Evolutionary conservation across 2,797 vertebrate genomes (phyloP).

Genomic region (Tapera naevia): DNA sequence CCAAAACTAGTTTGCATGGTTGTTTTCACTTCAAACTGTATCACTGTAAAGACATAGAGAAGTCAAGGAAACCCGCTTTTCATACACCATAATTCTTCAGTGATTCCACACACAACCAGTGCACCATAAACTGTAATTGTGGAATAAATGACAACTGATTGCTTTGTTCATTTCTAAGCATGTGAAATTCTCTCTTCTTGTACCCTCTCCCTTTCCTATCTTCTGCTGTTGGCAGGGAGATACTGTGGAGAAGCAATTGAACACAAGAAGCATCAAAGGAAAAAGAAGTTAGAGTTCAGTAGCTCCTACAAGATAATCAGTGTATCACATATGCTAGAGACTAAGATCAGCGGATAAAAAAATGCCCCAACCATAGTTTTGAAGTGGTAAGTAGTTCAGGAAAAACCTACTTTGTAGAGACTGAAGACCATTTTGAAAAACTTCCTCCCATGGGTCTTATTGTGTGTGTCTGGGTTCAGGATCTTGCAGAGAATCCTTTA

Average conservation of each 20-base stretch:
- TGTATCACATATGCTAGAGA: background rate
- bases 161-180: background rate
- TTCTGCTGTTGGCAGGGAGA: background rate
- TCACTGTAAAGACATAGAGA: background rate
- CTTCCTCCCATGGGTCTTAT: background rate
- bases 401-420: background rate
- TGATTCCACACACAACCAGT: background rate
- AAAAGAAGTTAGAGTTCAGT: slow-evolving; percentile 11
- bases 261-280: background rate
- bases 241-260: background rate
- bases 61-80: slow-evolving; percentile 6
- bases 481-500: background rate
- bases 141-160: background rate
- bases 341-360: slow-evolving; percentile 10
- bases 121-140: background rate
- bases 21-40: background rate
- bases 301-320: background rate
- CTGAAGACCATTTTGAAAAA: background rate
- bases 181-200: background rate
- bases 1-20: background rate
- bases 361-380: background rate
- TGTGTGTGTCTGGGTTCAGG: background rate
- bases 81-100: background rate
- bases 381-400: background rate
- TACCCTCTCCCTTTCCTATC: background rate